These are phyloP conservation scores for Drosophila nr. fundita DNA, from an alignment of 2,888 invertebrate genomes.

Conservation along the genomic window DNA sequence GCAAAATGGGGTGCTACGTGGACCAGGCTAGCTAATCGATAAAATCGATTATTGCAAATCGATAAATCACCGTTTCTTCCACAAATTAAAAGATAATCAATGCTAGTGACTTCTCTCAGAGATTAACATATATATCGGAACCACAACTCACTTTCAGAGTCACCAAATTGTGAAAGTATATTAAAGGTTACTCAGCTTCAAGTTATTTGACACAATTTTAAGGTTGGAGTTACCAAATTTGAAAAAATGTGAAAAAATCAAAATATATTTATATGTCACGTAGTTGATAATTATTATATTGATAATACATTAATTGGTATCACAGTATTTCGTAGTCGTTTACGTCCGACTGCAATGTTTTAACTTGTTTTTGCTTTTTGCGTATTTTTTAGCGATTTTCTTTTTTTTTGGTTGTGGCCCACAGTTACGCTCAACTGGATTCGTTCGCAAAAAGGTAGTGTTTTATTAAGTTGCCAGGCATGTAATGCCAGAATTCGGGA, in stretches of 20 bases:
- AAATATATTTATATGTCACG: no score
- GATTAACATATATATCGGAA: neutral
- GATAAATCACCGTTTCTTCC: rapidly evolving
- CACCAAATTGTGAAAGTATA: no score
- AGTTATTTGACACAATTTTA: no score
- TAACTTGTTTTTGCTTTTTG: neutral
- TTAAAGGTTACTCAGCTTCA: no score
- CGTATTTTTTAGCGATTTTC: neutral
- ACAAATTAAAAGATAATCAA: no score
- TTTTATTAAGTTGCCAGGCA: neutral
- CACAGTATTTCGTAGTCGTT: neutral
- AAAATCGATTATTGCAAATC: neutral
- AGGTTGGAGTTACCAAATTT: no score
- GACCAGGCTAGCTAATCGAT: neutral
- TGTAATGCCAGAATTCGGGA: neutral
- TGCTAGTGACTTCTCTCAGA: neutral
- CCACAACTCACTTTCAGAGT: neutral
- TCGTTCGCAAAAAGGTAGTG: conserved; percentile 37
- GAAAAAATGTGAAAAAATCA: no score
- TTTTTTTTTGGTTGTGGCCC: conserved; percentile 21
- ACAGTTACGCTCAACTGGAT: conserved; percentile 62
- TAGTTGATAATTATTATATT: no score
- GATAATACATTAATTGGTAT: neutral
- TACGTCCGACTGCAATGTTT: neutral
- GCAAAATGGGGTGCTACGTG: neutral